Evolutionary conservation across 2,113 vertebrate species (phyloP).

Genomic region (Gila orcuttii): DNA sequence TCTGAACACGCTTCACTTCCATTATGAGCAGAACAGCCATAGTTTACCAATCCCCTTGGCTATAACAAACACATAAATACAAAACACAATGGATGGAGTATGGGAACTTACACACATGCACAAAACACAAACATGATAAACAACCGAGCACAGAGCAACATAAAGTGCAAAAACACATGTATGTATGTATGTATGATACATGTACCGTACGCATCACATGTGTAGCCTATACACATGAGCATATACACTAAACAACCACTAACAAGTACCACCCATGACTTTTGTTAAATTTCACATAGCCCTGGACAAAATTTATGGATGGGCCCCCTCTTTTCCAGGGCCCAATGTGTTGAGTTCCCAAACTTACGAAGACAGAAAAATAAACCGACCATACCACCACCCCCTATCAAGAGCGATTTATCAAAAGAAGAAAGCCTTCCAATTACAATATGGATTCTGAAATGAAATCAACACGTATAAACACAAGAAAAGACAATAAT

Average conservation of each 20-base stretch:
- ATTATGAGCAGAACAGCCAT: neutral
- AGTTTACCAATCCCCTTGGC: slow-evolving; percentile 20
- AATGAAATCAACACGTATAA: slow-evolving; percentile 5
- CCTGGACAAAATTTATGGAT: neutral
- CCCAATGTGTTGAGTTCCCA: neutral
- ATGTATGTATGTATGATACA: neutral
- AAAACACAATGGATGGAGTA: neutral
- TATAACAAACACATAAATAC: slow-evolving; percentile 4
- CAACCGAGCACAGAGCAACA: neutral
- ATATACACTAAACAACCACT: neutral
- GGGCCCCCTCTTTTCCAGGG: neutral
- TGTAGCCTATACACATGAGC: neutral
- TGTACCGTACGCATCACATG: neutral
- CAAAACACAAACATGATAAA: slow-evolving; percentile 10
- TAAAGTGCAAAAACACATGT: neutral
- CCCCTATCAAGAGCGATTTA: slow-evolving; percentile 2
- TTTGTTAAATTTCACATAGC: neutral
- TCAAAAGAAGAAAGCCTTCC: slow-evolving; percentile 4
- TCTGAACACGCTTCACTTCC: slow-evolving; percentile 40
- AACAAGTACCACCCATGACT: slow-evolving; percentile 18
- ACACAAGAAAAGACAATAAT: neutral
- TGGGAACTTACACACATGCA: slow-evolving; percentile 8
- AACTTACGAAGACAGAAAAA: neutral
- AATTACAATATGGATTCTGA: neutral
- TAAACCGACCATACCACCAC: neutral